Conservation (phyloP, 53 echinoderm and acorn worm species). For the Stichopus horrens region DNA sequence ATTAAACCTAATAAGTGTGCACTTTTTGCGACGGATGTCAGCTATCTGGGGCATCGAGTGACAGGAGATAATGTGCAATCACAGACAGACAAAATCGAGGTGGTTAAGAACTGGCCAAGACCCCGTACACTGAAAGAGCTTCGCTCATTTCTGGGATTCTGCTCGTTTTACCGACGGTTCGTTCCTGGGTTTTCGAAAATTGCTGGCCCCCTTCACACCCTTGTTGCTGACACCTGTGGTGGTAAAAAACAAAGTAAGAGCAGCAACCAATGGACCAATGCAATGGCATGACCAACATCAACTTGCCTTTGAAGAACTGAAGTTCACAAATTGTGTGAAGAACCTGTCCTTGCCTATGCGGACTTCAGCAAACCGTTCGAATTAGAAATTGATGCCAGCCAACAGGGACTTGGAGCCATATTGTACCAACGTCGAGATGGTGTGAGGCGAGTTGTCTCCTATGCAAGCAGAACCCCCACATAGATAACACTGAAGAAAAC, state of each 20-base stretch:
- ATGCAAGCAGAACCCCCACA: not conserved
- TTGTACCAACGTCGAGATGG: slow-evolving; percentile 46
- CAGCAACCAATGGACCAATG: too few relatives aligned
- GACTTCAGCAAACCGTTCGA: slow-evolving; percentile 42
- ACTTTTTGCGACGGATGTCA: slow-evolving; percentile 39
- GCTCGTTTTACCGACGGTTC: slow-evolving; percentile 40
- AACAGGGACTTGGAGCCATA: slow-evolving; percentile 55
- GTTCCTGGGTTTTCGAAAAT: slow-evolving; percentile 42
- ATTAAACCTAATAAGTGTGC: slow-evolving; percentile 53
- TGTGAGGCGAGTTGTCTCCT: not conserved
- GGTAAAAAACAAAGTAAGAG: not conserved
- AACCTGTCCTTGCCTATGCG: slow-evolving; percentile 12
- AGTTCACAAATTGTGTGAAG: not conserved
- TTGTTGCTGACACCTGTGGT: not conserved
- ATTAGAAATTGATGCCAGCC: slow-evolving; percentile 56
- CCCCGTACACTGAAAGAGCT: slow-evolving; percentile 9
- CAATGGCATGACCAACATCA: not conserved
- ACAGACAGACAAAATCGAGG: not conserved
- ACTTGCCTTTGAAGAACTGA: not conserved
- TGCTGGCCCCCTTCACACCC: slow-evolving; percentile 49
- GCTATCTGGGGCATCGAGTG: slow-evolving; percentile 24
- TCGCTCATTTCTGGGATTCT: slow-evolving; percentile 34
- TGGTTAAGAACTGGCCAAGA: slow-evolving; percentile 1
- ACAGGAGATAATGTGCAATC: not conserved
- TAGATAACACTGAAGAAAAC: too few relatives aligned